These are phyloP conservation scores for Cephus cinctus DNA, from an alignment of 1,140 invertebrate species.

Conservation along the genomic window DNA sequence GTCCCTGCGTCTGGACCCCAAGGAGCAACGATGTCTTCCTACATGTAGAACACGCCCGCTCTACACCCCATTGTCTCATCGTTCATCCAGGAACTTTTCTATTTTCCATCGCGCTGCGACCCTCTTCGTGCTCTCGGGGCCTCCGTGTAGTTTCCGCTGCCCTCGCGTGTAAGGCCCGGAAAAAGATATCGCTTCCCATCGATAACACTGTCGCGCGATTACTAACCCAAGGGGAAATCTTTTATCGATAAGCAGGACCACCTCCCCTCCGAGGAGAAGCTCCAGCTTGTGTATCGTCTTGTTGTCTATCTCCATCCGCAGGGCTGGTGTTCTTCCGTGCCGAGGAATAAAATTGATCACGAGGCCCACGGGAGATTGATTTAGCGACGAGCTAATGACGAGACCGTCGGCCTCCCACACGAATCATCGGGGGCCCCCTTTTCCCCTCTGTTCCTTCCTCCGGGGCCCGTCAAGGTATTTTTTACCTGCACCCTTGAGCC, in stretches of 20 bases:
- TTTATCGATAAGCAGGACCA: too few species aligned
- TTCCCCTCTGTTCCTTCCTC: constrained; percentile 1
- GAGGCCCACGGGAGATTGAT: constrained; percentile 39
- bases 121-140: constrained; percentile 7
- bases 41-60: constrained; percentile 44
- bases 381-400: constrained; percentile 45
- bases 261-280: too few species aligned
- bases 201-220: too few species aligned
- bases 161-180: too few species aligned
- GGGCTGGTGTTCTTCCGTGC: too few species aligned
- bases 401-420: constrained; percentile 33
- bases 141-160: too few species aligned
- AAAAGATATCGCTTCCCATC: too few species aligned
- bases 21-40: constrained; percentile 40
- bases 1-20: constrained; percentile 49
- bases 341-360: too few species aligned
- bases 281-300: too few species aligned
- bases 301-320: too few species aligned
- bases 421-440: constrained; percentile 22
- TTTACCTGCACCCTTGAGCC: constrained; percentile 25
- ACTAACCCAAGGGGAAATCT: too few species aligned
- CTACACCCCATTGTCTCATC: constrained; percentile 28
- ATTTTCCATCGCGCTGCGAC: not conserved
- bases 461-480: too few species aligned
- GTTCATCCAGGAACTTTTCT: constrained; percentile 2